These are phyloP conservation scores for Panthera leo DNA, from an alignment of 2,113 vertebrate species.

Conservation along the genomic window DNA sequence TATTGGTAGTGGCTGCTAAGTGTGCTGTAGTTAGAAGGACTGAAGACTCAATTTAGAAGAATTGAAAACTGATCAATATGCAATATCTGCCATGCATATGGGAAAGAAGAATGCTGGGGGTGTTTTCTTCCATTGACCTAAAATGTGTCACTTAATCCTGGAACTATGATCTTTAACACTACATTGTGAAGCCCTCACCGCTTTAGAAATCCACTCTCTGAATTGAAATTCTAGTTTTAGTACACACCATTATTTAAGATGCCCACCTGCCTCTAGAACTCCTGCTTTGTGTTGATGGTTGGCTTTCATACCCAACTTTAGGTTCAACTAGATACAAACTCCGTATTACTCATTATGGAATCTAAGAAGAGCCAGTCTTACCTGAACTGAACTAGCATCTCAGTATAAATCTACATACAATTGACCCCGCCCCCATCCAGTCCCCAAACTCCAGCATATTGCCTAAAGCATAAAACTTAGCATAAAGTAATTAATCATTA, in stretches of 20 bases:
- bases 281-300: not conserved
- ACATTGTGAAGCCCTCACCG: not conserved
- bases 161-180: not conserved
- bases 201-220: not conserved
- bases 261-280: not conserved
- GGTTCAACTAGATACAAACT: not conserved
- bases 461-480: not conserved
- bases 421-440: not conserved
- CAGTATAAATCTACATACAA: not conserved
- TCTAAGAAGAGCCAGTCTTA: not conserved
- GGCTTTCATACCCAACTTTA: not conserved
- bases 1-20: not conserved
- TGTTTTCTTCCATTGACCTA: not conserved
- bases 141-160: not conserved
- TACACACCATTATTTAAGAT: not conserved
- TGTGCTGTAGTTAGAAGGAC: not conserved
- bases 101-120: not conserved
- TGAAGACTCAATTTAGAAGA: not conserved
- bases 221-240: not conserved
- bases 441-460: not conserved
- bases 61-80: not conserved
- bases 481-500: conserved; percentile 6
- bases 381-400: not conserved
- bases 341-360: not conserved
- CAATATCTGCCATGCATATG: not conserved